Percentiles rank a stretch among this genome's conserved stretches.
Conservation (phyloP, 2,113 vertebrate species). For the Pelvicachromis taeniatus region DNA sequence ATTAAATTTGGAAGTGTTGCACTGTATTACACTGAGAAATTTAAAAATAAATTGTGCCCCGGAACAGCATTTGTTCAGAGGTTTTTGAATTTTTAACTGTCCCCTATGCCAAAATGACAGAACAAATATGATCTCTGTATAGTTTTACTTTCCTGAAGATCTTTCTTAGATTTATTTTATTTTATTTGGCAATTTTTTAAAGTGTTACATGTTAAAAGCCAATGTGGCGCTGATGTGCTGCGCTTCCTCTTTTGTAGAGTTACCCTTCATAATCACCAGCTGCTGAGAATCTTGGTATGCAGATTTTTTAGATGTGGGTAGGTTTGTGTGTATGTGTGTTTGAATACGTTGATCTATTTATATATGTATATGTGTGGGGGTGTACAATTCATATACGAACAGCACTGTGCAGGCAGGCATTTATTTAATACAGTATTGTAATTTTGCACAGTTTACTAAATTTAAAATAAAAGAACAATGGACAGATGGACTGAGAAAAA, state of each 20-base stretch:
- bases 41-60: not conserved
- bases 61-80: not conserved
- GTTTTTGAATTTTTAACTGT: not conserved
- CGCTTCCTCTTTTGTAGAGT: not conserved
- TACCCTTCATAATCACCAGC: not conserved
- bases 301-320: not conserved
- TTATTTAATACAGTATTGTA: not conserved
- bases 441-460: not conserved
- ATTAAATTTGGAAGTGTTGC: not conserved
- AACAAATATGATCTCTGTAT: not conserved
- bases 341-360: not conserved
- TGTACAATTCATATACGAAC: not conserved
- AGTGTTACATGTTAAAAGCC: constrained; percentile 58
- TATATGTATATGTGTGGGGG: not conserved
- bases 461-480: not conserved
- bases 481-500: not conserved
- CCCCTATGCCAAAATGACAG: not conserved
- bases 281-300: not conserved
- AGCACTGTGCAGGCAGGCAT: not conserved
- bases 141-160: constrained; percentile 7
- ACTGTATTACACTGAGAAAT: not conserved
- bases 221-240: not conserved
- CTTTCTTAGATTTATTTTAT: not conserved
- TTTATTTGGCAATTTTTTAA: constrained; percentile 9
- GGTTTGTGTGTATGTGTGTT: not conserved